Percentiles rank a stretch among this genome's conserved stretches.
These are phyloP conservation scores for Etheostoma cragini DNA, from an alignment of 2,113 vertebrate species.

Conservation along the genomic window DNA sequence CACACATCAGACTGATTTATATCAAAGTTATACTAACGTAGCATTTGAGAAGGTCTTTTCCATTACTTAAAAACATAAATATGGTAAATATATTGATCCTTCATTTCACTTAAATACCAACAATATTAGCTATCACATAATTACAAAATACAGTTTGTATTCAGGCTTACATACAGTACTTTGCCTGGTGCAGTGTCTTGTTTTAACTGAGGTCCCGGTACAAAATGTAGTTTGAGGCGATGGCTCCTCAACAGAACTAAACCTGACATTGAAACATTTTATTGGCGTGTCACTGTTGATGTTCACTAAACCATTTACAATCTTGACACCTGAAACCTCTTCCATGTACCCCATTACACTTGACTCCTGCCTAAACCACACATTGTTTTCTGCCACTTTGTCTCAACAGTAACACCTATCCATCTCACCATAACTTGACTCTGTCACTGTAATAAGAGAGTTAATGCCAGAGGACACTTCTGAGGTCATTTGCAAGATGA, in stretches of 20 bases:
- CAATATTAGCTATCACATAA: conserved; percentile 37
- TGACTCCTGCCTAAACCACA: neutral
- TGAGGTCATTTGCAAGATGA: conserved; percentile 29
- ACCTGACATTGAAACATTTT: conserved; percentile 8
- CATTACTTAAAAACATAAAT: conserved; percentile 53
- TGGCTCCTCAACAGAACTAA: conserved; percentile 30
- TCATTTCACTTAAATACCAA: conserved; percentile 67
- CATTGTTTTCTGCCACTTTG: conserved; percentile 7
- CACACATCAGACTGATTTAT: neutral
- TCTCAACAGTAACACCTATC: neutral
- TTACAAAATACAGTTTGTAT: conserved; percentile 55
- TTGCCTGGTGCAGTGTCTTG: conserved; percentile 30
- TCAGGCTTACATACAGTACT: conserved; percentile 51
- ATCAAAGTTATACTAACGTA: neutral
- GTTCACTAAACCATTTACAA: neutral
- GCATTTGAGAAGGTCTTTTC: conserved; percentile 59
- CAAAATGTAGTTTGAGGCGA: conserved; percentile 18
- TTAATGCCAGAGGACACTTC: conserved; percentile 7
- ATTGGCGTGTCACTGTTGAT: neutral
- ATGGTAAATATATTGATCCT: conserved; percentile 77
- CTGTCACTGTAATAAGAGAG: conserved; percentile 14
- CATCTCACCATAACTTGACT: neutral
- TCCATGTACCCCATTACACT: conserved; percentile 4
- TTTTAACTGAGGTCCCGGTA: conserved; percentile 55
- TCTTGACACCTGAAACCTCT: conserved; percentile 21